Percentiles rank a stretch among this genome's conserved stretches.
phyloP scores from a whole-genome alignment of 1,140 invertebrate genomes.

The Protaetia brevitarsis region DNA sequence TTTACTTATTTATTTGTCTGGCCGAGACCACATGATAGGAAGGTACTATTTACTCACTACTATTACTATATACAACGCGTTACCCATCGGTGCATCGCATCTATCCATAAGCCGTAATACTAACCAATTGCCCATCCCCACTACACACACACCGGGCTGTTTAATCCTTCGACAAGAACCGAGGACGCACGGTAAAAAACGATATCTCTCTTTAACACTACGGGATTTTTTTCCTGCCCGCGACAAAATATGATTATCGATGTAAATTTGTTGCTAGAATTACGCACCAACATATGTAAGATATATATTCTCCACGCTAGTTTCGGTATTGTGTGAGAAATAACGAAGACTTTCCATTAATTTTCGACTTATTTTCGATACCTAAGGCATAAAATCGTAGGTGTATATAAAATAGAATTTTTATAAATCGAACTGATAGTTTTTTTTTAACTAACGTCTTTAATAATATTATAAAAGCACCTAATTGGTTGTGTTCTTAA shows the following conservation, averaged over 20 bases:
- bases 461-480: too few relatives aligned
- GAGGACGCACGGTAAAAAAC: constrained; percentile 33
- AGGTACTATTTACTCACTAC: not conserved
- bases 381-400: too few relatives aligned
- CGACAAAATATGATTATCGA: not conserved
- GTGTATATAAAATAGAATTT: too few relatives aligned
- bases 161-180: constrained; percentile 26
- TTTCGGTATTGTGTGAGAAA: too few relatives aligned
- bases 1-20: not conserved
- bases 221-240: not conserved
- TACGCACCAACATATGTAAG: too few relatives aligned
- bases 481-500: too few relatives aligned
- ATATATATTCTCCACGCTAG: too few relatives aligned
- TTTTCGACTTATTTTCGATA: too few relatives aligned
- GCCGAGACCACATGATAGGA: not conserved
- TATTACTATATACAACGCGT: constrained; percentile 18
- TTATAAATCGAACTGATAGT: too few relatives aligned
- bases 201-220: constrained; percentile 26
- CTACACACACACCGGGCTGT: constrained; percentile 20
- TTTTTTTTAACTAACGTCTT: too few relatives aligned
- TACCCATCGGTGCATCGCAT: not conserved
- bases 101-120: constrained; percentile 22
- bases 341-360: too few relatives aligned
- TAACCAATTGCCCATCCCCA: constrained; percentile 29
- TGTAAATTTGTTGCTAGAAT: too few relatives aligned